Conservation (phyloP, 2,888 invertebrate species). For the Leucoma salicis region DNA sequence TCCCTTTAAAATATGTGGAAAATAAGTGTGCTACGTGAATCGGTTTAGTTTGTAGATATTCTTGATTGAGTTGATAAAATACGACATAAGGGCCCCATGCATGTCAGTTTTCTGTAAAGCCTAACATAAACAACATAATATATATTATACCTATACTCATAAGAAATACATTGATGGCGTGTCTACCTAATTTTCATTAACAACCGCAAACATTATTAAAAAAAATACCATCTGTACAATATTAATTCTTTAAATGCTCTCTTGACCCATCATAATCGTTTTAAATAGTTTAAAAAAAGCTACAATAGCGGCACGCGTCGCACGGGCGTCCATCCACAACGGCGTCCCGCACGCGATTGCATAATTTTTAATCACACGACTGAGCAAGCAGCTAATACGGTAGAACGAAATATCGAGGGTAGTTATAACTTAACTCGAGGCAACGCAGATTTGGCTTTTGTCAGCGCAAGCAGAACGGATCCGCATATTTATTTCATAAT, state of each 20-base stretch:
- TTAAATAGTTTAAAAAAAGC: slow-evolving; percentile 66
- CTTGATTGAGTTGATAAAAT: too few species aligned
- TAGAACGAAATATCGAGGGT: slow-evolving; percentile 66
- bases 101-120: too few species aligned
- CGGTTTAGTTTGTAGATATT: slow-evolving; percentile 1
- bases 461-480: slow-evolving; percentile 49
- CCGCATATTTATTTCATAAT: slow-evolving; percentile 23
- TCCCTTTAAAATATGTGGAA: slow-evolving; percentile 22
- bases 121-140: too few species aligned
- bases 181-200: too few species aligned
- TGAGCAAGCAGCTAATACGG: slow-evolving; percentile 78
- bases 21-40: slow-evolving; percentile 6
- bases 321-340: slow-evolving; percentile 50
- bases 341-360: slow-evolving; percentile 51
- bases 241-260: slow-evolving; percentile 6
- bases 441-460: slow-evolving; percentile 50
- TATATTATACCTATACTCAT: too few species aligned
- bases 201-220: too few species aligned
- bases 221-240: background rate
- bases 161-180: too few species aligned
- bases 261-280: slow-evolving; percentile 55
- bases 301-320: slow-evolving; percentile 55
- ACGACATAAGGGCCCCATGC: too few species aligned
- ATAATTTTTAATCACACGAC: slow-evolving; percentile 82
- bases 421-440: slow-evolving; percentile 55